Evolutionary conservation across 2,797 vertebrate genomes (phyloP).

Genomic region (Pangasius macronema): DNA sequence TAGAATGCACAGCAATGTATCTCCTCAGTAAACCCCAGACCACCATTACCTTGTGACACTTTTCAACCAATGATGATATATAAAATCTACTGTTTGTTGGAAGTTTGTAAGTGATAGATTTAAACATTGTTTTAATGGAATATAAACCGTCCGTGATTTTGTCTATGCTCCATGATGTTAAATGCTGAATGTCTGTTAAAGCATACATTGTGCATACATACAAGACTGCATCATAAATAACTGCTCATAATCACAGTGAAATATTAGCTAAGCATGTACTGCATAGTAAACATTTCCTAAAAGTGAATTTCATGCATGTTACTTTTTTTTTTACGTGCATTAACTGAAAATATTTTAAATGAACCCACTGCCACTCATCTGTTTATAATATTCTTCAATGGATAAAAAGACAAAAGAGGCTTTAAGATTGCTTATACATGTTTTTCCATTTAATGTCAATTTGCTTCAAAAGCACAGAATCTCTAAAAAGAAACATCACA

Average conservation of each 20-base stretch:
- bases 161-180: neutral
- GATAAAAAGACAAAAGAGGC: neutral
- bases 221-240: neutral
- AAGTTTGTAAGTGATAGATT: neutral
- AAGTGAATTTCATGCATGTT: neutral
- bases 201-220: no score
- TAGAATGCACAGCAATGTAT: neutral
- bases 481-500: conserved; percentile 4
- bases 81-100: neutral
- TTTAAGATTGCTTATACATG: neutral
- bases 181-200: neutral
- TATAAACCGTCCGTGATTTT: neutral
- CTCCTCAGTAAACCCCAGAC: neutral
- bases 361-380: neutral
- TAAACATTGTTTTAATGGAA: neutral
- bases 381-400: neutral
- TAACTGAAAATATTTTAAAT: neutral
- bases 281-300: neutral
- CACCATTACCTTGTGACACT: neutral
- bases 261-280: neutral
- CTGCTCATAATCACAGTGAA: neutral
- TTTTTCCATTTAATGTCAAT: conserved; percentile 17
- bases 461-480: conserved; percentile 16
- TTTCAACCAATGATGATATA: neutral
- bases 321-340: neutral